Conservation (phyloP, 1,140 invertebrate species). For the Formica selysi region DNA sequence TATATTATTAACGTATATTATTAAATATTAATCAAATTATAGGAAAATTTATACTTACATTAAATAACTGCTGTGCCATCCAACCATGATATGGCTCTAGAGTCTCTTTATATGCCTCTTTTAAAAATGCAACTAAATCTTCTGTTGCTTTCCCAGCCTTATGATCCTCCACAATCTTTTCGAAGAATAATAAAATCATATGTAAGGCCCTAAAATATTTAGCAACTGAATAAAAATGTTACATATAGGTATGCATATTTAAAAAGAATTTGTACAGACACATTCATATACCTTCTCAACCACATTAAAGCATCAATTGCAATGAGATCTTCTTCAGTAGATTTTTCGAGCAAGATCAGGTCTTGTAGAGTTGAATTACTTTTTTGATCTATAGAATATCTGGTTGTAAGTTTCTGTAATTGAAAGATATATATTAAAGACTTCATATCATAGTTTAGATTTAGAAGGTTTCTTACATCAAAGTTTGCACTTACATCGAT, state of each 20-base stretch:
- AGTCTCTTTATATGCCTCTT: constrained; percentile 88
- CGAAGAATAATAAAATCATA: constrained; percentile 88
- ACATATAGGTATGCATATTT: background rate
- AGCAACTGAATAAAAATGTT: background rate
- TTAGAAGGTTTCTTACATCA: too few species aligned
- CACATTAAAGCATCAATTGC: constrained; percentile 89
- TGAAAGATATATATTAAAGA: constrained; percentile 37
- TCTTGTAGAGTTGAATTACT: constrained; percentile 89
- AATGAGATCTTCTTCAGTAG: constrained; percentile 82
- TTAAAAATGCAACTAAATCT: constrained; percentile 87
- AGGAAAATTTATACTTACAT: constrained; percentile 83
- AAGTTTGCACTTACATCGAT: constrained; percentile 88
- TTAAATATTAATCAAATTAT: too few species aligned
- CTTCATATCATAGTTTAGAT: background rate
- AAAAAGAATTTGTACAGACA: background rate
- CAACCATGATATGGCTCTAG: constrained; percentile 90
- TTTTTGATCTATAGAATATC: constrained; percentile 86
- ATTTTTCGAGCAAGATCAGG: constrained; percentile 88
- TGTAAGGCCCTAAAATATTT: constrained; percentile 87
- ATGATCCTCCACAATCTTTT: constrained; percentile 87
- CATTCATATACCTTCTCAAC: constrained; percentile 88
- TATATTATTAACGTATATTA: too few species aligned
- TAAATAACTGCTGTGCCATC: constrained; percentile 89
- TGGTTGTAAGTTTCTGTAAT: constrained; percentile 89
- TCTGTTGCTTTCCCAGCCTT: constrained; percentile 84